Evolutionary conservation across 2,797 vertebrate species (phyloP), one percentile per base, ranked within the genome.

Genomic region (Otolemur crassicaudatus): DNA sequence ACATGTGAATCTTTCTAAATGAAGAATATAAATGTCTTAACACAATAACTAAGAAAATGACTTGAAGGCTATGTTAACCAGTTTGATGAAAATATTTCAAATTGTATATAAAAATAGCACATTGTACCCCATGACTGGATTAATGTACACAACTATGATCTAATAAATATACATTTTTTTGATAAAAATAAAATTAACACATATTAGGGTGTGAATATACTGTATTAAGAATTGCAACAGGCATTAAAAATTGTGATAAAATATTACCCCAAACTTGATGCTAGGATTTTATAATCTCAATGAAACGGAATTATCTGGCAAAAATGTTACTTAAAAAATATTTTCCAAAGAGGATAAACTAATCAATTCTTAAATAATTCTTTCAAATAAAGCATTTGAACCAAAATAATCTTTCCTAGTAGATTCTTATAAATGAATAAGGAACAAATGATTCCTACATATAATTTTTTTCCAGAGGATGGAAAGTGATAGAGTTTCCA

Each of bases 381-480:
- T 90, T 93, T 96, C 29, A 91, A 76, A 90, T 27, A 20, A 87
- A 91, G 5, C 6, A 63, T 87, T 70, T 46, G 31, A 79, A 63
- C 11, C n/a, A 79, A n/a, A 85, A 84, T 23, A 85, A 53, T 53
- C 12, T 58, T 79, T 85, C 65, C 82, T 82, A 79, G 8, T 67
- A 40, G 22, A 11, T 90, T 86, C 49, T 90, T 85, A 31, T 7
- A 76, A 90, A 58, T 49, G 60, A 5, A n/a, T 17, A 67, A 80
- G 20, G 5, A 81, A 67, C 60, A 80, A 20, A 46, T 4, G 16
- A 85, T 60, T 67, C 34, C 16, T 37, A 46, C 10, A 0, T 40
- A 49, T 17, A 86, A 95, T n/a, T 31, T 56, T 40, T 77, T 82
- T 87, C 76, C 22, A n/a, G 16, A 80, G 49, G 12, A 77, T 89